These are phyloP conservation scores for Alentia gelatinosa DNA, from an alignment of 2,888 invertebrate species.

Conservation along the genomic window DNA sequence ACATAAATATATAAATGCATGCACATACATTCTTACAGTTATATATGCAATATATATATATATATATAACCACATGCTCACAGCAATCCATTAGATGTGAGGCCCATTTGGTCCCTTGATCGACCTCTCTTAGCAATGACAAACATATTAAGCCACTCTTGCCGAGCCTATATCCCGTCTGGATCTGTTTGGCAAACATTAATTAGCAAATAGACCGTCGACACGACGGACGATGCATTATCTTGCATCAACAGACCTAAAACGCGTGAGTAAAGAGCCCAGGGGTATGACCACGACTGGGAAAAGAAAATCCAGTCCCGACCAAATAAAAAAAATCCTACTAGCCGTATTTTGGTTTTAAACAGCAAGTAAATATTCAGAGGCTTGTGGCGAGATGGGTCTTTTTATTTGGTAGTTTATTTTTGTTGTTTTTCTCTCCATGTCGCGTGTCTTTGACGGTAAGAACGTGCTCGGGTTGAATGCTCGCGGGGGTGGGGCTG, in stretches of 20 bases:
- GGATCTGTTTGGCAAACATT: constrained; percentile 32
- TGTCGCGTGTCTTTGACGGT: too few species aligned
- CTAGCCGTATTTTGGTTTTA: not conserved
- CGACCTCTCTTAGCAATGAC: not conserved
- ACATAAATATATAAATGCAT: too few species aligned
- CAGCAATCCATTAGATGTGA: too few species aligned
- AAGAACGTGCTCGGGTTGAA: too few species aligned
- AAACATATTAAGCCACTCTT: not conserved
- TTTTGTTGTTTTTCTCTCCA: too few species aligned
- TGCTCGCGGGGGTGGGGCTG: too few species aligned
- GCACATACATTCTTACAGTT: too few species aligned
- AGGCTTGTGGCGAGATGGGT: not conserved
- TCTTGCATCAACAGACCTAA: not conserved
- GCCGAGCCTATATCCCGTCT: not conserved
- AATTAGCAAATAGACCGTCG: constrained; percentile 10
- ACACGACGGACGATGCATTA: not conserved
- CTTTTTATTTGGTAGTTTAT: too few species aligned
- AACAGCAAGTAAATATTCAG: not conserved
- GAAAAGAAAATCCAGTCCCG: not conserved
- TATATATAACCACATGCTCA: too few species aligned
- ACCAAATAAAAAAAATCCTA: not conserved
- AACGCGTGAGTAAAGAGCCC: not conserved
- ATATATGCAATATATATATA: too few species aligned
- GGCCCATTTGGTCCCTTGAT: too few species aligned
- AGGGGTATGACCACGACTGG: not conserved